Percentiles rank a stretch among this genome's conserved stretches.
Conservation (phyloP, 1,140 invertebrate species). For the Drosophila littoralis region DNA sequence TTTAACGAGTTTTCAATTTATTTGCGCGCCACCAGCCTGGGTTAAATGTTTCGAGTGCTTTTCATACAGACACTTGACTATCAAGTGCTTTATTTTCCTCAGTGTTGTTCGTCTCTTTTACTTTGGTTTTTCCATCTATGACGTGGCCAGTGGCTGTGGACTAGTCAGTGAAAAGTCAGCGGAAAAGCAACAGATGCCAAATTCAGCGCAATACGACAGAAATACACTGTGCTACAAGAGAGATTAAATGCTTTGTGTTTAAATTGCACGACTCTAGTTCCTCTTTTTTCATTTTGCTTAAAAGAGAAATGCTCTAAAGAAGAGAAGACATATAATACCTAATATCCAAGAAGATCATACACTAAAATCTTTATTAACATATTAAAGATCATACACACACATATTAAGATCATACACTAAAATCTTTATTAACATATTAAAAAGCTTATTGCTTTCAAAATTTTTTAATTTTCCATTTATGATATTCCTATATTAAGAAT, state of each 20-base stretch:
- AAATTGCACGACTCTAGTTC: too few species aligned
- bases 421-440: too few species aligned
- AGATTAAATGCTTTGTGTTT: neutral
- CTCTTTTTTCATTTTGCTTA: too few species aligned
- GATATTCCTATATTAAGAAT: too few species aligned
- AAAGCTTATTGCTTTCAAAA: too few species aligned
- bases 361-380: too few species aligned
- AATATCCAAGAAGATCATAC: too few species aligned
- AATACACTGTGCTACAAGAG: slow-evolving; percentile 6
- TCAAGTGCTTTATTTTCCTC: slow-evolving; percentile 71
- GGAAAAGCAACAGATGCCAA: slow-evolving; percentile 19
- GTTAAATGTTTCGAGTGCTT: slow-evolving; percentile 77
- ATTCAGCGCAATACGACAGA: neutral
- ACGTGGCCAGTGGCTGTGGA: slow-evolving; percentile 43
- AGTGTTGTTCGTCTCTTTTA: neutral
- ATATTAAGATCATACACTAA: too few species aligned
- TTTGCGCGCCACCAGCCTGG: slow-evolving; percentile 75
- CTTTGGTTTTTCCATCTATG: slow-evolving; percentile 15
- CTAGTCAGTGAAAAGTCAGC: slow-evolving; percentile 42
- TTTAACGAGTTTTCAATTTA: slow-evolving; percentile 84
- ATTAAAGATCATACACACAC: too few species aligned
- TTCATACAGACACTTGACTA: slow-evolving; percentile 81
- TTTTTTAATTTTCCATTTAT: too few species aligned
- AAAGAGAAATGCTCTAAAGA: too few species aligned
- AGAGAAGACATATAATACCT: too few species aligned